These are phyloP conservation scores for Capra hircus DNA, from an alignment of 2,113 vertebrate genomes.

Conservation along the genomic window DNA sequence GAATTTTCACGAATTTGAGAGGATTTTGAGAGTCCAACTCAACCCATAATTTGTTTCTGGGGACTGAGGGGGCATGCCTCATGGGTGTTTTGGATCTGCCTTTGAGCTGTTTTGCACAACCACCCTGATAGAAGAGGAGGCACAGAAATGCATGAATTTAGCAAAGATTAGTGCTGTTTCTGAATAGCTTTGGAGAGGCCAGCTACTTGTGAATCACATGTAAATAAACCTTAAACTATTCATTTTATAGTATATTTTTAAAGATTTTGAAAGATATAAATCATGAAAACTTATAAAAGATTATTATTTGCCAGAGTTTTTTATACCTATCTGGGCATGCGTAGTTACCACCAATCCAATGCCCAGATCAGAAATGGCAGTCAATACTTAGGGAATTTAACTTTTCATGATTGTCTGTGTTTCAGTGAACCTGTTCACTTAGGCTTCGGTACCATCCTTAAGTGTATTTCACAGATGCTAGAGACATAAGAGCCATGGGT, in stretches of 20 bases:
- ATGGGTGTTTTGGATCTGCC: background rate
- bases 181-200: background rate
- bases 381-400: background rate
- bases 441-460: background rate
- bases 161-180: background rate
- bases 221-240: background rate
- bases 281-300: background rate
- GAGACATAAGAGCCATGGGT: background rate
- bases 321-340: background rate
- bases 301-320: background rate
- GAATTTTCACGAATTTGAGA: background rate
- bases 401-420: background rate
- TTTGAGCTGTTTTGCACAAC: background rate
- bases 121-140: background rate
- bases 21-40: background rate
- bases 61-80: background rate
- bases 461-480: background rate
- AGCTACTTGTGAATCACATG: background rate
- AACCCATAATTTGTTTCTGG: background rate
- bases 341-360: background rate
- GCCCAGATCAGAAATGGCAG: background rate
- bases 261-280: background rate
- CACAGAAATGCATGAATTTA: background rate
- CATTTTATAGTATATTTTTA: background rate
- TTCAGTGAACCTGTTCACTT: background rate